Percentiles rank a stretch among this genome's conserved stretches.
These are phyloP conservation scores for Stenichneumon culpator DNA, from an alignment of 2,888 invertebrate species.

Conservation along the genomic window DNA sequence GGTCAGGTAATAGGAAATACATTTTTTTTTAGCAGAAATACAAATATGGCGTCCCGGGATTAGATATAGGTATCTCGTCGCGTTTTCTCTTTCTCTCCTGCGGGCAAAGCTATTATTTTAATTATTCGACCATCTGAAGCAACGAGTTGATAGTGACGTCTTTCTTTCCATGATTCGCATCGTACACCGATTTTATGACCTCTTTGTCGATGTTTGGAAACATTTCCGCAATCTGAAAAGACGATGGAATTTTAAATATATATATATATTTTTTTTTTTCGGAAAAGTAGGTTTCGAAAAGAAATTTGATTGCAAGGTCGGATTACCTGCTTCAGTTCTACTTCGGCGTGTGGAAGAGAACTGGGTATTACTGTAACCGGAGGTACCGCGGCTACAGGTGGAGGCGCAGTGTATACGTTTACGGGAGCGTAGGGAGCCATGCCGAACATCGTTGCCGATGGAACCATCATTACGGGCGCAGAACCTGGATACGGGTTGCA, in stretches of 20 bases:
- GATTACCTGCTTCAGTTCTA: slow-evolving; percentile 89
- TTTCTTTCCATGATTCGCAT: slow-evolving; percentile 95
- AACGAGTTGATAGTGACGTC: slow-evolving; percentile 96
- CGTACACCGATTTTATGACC: slow-evolving; percentile 95
- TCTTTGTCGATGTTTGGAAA: slow-evolving; percentile 98
- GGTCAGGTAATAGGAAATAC: slow-evolving; percentile 34
- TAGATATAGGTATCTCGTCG: slow-evolving; percentile 52
- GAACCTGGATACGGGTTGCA: slow-evolving; percentile 85
- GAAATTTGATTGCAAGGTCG: not conserved
- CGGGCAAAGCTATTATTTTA: not conserved
- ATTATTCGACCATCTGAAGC: slow-evolving; percentile 93
- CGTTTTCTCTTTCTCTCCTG: slow-evolving; percentile 35
- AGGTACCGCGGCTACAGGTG: slow-evolving; percentile 77
- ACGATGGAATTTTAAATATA: slow-evolving; percentile 15
- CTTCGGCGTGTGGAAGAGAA: slow-evolving; percentile 84
- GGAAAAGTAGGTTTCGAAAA: not conserved
- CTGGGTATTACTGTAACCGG: slow-evolving; percentile 84
- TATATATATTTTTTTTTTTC: not conserved
- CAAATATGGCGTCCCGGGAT: slow-evolving; percentile 72
- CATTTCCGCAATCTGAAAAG: slow-evolving; percentile 95
- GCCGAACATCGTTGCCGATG: slow-evolving; percentile 85
- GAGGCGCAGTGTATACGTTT: slow-evolving; percentile 86
- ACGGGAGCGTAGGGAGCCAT: slow-evolving; percentile 84
- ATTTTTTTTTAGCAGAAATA: slow-evolving; percentile 76
- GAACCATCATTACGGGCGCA: slow-evolving; percentile 90